Base-by-base conservation (phyloP, 2,113 vertebrate species). In the Columba livia region DNA sequence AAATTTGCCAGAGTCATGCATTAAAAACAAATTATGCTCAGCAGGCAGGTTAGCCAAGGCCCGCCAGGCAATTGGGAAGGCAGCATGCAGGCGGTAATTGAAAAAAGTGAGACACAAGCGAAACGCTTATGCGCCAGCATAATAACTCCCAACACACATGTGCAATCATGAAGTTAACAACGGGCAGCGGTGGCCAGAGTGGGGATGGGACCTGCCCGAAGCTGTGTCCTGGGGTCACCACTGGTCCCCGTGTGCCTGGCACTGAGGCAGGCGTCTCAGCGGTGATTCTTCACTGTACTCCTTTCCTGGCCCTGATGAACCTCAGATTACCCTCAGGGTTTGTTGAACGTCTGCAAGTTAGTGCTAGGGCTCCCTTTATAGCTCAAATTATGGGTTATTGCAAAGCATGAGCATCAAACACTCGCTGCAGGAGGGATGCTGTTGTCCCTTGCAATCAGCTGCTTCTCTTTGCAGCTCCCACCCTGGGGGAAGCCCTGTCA, bases 21-120 rank as follows among this genome's bases (percentile, higher is more conserved):
- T 96, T 94, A 94, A 95, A 96, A 96, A 79, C 89, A 93, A 93
- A 96, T 96, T 96, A 91, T 61, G 48, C 85, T 89, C 78, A 66
- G 80, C 74, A 93, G 87, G 87, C 77, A 93, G 96, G 94, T 93
- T 72, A 96, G 70, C 90, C 79, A 82, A 81, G 85, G 85, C 88
- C 78, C 0, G 12, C 81, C 78, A 88, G 86, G 89, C 83, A 86
- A 79, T 87, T 50, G 84, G 89, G 88, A 94, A 96, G 89, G 96
- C 88, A 94, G 72, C 2, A 1, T 93, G 94, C 90, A 85, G 66
- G 79, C 7, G 0, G 85, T 95, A 94, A 96, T 97, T 92, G 96
- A 94, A 96, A 91, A 96, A 94, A 94, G 87, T 14, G 74, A 95
- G 73, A 88, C 0, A 1, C 69, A 74, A 90, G 61, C 1, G 5